Conservation (phyloP, 2,888 invertebrate genomes). For the Eumerus sabulonum region DNA sequence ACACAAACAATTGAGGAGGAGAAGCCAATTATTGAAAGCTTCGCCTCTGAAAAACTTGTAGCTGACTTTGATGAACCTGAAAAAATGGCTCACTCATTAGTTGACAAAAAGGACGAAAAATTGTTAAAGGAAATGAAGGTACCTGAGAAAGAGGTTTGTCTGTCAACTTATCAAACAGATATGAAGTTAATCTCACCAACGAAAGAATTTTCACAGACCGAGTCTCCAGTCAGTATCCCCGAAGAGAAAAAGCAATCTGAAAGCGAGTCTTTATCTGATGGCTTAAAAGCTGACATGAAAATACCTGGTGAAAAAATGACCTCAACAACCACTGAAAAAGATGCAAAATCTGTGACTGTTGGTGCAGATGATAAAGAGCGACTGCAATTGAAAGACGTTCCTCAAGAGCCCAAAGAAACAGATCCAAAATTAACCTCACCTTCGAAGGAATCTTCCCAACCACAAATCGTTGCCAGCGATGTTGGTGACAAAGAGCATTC, state of each 20-base stretch:
- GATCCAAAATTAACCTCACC: slow-evolving; percentile 55
- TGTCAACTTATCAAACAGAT: not conserved
- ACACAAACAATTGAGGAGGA: too few species aligned
- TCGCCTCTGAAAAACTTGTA: too few species aligned
- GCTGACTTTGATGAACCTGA: too few species aligned
- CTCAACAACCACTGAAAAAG: slow-evolving; percentile 46
- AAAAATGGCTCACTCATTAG: too few species aligned
- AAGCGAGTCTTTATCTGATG: slow-evolving; percentile 5
- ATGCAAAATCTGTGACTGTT: slow-evolving; percentile 59
- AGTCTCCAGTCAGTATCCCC: slow-evolving; percentile 59
- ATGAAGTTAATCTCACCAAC: slow-evolving; percentile 26
- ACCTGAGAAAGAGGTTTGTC: not conserved
- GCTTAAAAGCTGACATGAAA: too few species aligned
- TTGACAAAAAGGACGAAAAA: too few species aligned
- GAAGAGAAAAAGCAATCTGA: slow-evolving; percentile 57
- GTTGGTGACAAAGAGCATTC: slow-evolving; percentile 15
- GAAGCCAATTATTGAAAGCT: not conserved
- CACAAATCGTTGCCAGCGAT: slow-evolving; percentile 59
- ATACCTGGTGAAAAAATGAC: slow-evolving; percentile 23
- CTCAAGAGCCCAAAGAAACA: slow-evolving; percentile 39
- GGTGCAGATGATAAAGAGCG: slow-evolving; percentile 42
- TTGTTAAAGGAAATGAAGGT: not conserved
- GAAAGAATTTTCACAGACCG: slow-evolving; percentile 71
- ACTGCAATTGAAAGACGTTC: too few species aligned
- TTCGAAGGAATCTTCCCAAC: slow-evolving; percentile 68